These are phyloP conservation scores for Acanthochromis polyacanthus DNA, from an alignment of 2,113 vertebrate species.

Conservation along the genomic window DNA sequence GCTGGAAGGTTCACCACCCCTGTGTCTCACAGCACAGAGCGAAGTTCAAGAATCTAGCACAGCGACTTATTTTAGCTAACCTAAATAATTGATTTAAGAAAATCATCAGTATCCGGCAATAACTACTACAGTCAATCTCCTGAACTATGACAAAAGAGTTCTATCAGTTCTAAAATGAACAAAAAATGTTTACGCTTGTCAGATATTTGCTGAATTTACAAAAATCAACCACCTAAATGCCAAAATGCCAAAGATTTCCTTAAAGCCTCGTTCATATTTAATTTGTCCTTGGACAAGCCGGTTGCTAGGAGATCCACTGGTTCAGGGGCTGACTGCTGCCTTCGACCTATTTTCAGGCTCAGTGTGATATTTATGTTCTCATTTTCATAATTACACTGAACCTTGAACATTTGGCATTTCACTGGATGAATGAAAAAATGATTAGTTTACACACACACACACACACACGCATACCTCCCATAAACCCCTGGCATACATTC, in stretches of 20 bases:
- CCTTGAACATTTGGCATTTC: constrained; percentile 72
- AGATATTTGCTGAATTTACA: not conserved
- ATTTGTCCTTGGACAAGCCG: not conserved
- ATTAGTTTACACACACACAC: constrained; percentile 48
- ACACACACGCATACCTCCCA: constrained; percentile 28
- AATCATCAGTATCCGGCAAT: not conserved
- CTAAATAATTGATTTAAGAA: constrained; percentile 4
- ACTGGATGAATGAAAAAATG: constrained; percentile 53
- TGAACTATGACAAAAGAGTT: not conserved
- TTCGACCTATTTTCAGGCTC: constrained; percentile 26
- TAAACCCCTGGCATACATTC: constrained; percentile 29
- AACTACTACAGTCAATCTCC: not conserved
- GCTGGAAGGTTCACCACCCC: constrained; percentile 11
- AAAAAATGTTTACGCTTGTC: not conserved
- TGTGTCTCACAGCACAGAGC: constrained; percentile 25
- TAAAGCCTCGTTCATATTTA: constrained; percentile 19
- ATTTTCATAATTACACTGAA: constrained; percentile 67
- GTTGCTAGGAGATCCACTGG: constrained; percentile 27
- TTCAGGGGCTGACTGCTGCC: constrained; percentile 29
- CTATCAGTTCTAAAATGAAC: not conserved
- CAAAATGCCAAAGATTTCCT: constrained; percentile 15
- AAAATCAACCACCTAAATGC: not conserved
- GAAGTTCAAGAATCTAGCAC: constrained; percentile 16
- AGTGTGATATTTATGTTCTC: constrained; percentile 55
- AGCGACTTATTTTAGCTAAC: constrained; percentile 23